These are phyloP conservation scores for Holothuria leucospilota DNA, from an alignment of 53 echinoderm and acorn worm species.

Conservation along the genomic window DNA sequence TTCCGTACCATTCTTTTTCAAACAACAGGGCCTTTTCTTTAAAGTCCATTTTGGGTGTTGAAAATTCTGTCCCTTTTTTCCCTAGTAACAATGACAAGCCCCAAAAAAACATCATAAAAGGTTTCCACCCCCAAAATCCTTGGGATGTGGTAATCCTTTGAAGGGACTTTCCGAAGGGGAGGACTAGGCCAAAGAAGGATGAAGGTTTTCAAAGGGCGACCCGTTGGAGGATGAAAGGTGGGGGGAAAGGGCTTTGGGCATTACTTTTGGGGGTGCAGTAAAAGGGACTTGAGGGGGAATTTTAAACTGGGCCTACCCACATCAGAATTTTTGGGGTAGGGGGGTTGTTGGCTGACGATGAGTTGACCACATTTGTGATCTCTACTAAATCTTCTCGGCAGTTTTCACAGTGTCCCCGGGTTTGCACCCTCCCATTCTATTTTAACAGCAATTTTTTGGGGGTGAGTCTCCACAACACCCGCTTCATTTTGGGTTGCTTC, in stretches of 20 bases:
- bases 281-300: conserved; percentile 24
- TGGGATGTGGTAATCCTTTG: conserved; percentile 83
- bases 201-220: conserved; percentile 64
- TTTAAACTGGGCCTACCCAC: background rate
- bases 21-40: conserved; percentile 99
- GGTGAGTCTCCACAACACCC: background rate
- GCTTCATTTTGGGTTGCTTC: background rate
- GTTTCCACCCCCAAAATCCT: conserved; percentile 98
- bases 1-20: conserved; percentile 98
- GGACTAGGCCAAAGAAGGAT: conserved; percentile 38
- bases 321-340: background rate
- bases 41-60: conserved; percentile 89
- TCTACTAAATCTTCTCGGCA: conserved; percentile 37
- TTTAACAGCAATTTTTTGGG: background rate
- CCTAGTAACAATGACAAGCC: conserved; percentile 85
- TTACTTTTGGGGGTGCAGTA: conserved; percentile 26
- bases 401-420: conserved; percentile 49
- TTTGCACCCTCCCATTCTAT: conserved; percentile 29
- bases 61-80: conserved; percentile 87
- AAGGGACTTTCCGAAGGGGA: conserved; percentile 71
- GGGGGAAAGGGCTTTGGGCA: background rate
- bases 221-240: conserved; percentile 34
- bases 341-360: background rate
- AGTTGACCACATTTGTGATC: background rate
- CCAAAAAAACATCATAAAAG: conserved; percentile 98